Percentiles rank a stretch among this genome's conserved stretches.
phyloP scores from a whole-genome alignment of 2,888 invertebrate species.

The Labia minor region DNA sequence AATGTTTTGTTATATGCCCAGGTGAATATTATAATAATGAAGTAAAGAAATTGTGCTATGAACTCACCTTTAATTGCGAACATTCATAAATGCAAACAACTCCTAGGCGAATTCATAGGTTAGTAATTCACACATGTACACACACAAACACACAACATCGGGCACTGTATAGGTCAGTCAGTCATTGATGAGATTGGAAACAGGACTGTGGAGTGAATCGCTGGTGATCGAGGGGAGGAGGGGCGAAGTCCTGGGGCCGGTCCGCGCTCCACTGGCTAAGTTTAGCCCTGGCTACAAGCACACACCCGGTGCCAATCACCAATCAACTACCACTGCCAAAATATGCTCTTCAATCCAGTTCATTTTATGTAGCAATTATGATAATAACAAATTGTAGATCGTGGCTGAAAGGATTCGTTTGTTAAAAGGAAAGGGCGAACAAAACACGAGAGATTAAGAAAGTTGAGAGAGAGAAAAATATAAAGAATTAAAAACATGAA shows the following conservation, averaged over 20 bases:
- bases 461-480: no score
- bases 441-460: no score
- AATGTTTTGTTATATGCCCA: no score
- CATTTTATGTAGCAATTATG: neutral
- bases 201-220: no score
- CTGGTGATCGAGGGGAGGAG: no score
- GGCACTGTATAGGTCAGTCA: neutral
- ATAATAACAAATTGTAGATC: neutral
- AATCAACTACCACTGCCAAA: constrained; percentile 7
- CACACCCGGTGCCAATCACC: constrained; percentile 1
- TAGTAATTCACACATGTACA: neutral
- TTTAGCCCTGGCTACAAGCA: neutral
- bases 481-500: no score
- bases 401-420: neutral
- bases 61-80: neutral
- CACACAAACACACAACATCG: neutral
- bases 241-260: neutral
- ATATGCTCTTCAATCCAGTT: neutral
- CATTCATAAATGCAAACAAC: neutral
- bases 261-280: constrained; percentile 5
- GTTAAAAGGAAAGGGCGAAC: no score
- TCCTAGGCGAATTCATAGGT: neutral
- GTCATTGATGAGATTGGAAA: neutral
- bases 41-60: no score
- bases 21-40: no score